phyloP scores from a whole-genome alignment of 30 jellyfish, hydroid and myxozoan species.

The Turritopsis dohrnii region DNA sequence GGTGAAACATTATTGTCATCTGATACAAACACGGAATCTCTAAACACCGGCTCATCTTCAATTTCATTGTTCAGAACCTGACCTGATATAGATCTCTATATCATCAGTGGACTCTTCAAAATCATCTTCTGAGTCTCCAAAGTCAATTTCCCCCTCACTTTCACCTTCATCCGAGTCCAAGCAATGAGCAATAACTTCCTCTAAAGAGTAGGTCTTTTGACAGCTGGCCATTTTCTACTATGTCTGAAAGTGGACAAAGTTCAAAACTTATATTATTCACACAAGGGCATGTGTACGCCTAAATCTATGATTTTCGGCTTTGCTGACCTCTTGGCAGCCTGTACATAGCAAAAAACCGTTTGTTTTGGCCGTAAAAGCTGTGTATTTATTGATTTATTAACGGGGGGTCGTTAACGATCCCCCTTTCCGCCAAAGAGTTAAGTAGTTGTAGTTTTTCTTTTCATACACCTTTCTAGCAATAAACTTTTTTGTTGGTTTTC shows the following conservation, averaged over 20 bases:
- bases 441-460: too few species aligned
- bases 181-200: neutral
- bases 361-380: neutral
- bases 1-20: too few species aligned
- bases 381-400: too few species aligned
- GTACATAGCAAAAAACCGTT: neutral
- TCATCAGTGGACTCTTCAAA: neutral
- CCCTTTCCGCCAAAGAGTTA: neutral
- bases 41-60: neutral
- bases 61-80: neutral
- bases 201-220: slow-evolving; percentile 1
- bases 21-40: too few species aligned
- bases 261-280: too few species aligned
- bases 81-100: neutral
- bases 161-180: neutral
- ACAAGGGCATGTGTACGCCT: neutral
- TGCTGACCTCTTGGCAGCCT: neutral
- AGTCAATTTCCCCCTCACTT: neutral
- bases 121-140: neutral
- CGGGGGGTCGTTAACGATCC: neutral
- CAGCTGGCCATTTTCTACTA: neutral
- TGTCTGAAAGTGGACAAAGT: too few species aligned
- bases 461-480: too few species aligned
- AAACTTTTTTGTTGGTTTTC: too few species aligned
- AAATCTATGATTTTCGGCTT: neutral